These are phyloP conservation scores for Sarcophaga variegata DNA, from an alignment of 2,888 invertebrate genomes.

Conservation along the genomic window DNA sequence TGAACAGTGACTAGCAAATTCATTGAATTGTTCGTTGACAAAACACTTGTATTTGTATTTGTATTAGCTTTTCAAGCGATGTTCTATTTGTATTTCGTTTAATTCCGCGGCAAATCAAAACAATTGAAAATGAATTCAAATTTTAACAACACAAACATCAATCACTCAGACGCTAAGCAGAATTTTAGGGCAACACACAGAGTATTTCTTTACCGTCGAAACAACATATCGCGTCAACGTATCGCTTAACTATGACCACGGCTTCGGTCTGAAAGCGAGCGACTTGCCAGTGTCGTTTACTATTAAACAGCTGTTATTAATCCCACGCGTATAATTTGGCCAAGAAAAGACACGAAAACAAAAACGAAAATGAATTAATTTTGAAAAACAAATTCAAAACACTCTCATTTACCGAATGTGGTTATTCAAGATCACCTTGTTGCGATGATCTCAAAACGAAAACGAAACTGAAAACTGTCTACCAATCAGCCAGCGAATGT, in stretches of 20 bases:
- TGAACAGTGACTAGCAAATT: constrained; percentile 18
- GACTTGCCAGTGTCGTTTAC: neutral
- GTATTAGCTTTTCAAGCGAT: neutral
- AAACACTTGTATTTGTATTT: constrained; percentile 60
- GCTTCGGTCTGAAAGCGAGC: constrained; percentile 25
- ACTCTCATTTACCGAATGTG: neutral
- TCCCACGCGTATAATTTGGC: constrained; percentile 44
- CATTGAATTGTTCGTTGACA: constrained; percentile 16
- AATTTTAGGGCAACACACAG: neutral
- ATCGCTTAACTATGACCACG: constrained; percentile 75
- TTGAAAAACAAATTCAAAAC: constrained; percentile 3
- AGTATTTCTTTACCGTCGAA: constrained; percentile 63
- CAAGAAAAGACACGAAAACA: constrained; percentile 11
- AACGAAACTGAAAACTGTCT: constrained; percentile 9
- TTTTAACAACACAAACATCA: neutral
- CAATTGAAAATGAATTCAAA: constrained; percentile 1
- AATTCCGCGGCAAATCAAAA: constrained; percentile 44
- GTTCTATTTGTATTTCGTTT: constrained; percentile 27
- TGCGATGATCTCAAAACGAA: neutral
- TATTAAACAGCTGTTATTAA: constrained; percentile 46
- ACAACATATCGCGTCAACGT: constrained; percentile 72
- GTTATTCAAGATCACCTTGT: too few relatives aligned
- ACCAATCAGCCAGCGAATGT: constrained; percentile 40
- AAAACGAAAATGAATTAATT: neutral
- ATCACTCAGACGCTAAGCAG: neutral